phyloP scores from a whole-genome alignment of 2,113 vertebrate genomes.

The Leptobrachium ailaonicum region DNA sequence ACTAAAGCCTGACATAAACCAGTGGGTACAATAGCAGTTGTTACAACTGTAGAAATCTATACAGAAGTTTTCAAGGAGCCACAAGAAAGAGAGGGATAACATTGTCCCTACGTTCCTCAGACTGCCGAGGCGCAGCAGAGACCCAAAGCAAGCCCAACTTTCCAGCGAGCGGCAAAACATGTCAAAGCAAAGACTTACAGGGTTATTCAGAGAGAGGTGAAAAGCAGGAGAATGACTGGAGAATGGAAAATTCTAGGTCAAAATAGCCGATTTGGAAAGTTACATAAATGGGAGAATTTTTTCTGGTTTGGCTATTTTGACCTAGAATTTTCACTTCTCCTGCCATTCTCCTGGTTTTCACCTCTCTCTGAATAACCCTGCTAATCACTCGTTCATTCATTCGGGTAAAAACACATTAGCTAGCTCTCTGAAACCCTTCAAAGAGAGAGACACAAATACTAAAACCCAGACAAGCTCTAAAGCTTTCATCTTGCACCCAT shows the following conservation, averaged over 20 bases:
- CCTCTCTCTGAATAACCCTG: too few species aligned
- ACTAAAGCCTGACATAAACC: not conserved
- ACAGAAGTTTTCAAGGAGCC: not conserved
- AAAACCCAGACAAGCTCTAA: not conserved
- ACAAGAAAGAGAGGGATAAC: not conserved
- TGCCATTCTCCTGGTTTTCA: too few species aligned
- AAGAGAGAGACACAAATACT: not conserved
- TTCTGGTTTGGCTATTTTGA: too few species aligned
- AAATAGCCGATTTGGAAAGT: too few species aligned
- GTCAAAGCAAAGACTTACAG: not conserved
- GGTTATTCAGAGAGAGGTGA: too few species aligned
- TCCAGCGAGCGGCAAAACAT: not conserved
- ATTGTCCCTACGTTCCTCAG: not conserved
- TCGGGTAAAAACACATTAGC: rapidly evolving
- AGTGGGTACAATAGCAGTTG: not conserved
- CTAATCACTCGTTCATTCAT: not conserved
- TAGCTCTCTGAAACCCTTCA: not conserved
- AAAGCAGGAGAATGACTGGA: too few species aligned
- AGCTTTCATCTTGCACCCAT: slow-evolving; percentile 4
- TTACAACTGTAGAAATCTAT: not conserved
- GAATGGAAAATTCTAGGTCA: too few species aligned
- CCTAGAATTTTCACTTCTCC: too few species aligned
- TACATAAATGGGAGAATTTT: too few species aligned
- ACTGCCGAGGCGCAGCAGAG: not conserved
- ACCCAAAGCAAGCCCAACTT: not conserved